phyloP scores from a whole-genome alignment of 2,113 vertebrate genomes.

The Halichoerus grypus region DNA sequence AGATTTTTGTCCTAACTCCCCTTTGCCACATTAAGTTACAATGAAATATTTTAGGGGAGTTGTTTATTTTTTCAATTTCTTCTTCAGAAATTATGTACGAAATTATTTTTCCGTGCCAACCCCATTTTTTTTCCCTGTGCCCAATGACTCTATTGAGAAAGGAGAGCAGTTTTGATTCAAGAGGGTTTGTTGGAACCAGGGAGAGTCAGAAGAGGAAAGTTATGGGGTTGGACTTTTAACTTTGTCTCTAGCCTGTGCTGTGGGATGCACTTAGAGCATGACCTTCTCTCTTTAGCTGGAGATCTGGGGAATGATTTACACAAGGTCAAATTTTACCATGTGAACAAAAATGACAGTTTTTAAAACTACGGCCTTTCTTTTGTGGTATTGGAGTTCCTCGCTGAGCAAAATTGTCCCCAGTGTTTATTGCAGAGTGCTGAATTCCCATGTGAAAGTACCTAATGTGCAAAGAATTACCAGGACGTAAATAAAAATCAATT shows the following conservation, averaged over 20 bases:
- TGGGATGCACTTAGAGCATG: neutral
- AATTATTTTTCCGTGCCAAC: neutral
- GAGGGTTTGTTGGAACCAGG: neutral
- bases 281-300: neutral
- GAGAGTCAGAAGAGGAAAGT: neutral
- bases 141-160: neutral
- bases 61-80: neutral
- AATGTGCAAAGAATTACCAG: neutral
- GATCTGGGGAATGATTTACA: neutral
- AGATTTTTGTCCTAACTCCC: neutral
- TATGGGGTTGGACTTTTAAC: neutral
- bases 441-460: neutral
- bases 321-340: neutral
- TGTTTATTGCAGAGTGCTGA: neutral
- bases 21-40: constrained; percentile 51
- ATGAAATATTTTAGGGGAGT: neutral
- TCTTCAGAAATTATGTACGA: neutral
- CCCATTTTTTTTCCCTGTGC: neutral
- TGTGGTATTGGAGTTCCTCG: neutral
- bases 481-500: neutral
- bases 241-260: neutral
- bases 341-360: constrained; percentile 11
- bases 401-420: neutral
- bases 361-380: neutral
- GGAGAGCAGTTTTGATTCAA: neutral